A percentile compares a stretch with the other conserved stretches of the same genome.
Conservation (phyloP, 2,797 vertebrate species). For the Microhierax caerulescens region DNA sequence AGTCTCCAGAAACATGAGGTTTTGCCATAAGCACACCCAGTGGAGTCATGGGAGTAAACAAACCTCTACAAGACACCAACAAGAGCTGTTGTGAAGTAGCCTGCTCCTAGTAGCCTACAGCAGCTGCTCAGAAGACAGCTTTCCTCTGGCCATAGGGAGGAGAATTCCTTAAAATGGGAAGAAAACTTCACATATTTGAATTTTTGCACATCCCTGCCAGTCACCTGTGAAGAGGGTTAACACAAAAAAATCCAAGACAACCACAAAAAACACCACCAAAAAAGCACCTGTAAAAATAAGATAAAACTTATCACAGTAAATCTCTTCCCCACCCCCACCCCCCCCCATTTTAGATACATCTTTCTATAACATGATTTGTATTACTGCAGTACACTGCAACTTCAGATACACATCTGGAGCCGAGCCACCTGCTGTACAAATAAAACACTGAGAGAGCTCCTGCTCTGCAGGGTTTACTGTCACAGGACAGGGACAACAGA, state of each 20-base stretch:
- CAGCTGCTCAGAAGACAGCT: not conserved
- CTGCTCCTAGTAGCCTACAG: not conserved
- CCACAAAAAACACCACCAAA: not conserved
- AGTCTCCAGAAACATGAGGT: slow-evolving; percentile 15
- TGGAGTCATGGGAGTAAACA: not conserved
- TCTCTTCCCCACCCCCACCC: no score
- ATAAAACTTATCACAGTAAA: not conserved
- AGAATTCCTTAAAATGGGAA: not conserved
- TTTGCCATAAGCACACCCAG: not conserved
- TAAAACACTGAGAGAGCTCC: not conserved
- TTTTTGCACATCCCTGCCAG: not conserved
- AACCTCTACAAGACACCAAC: not conserved
- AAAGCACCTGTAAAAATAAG: not conserved
- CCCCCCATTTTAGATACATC: not conserved
- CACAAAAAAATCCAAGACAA: not conserved
- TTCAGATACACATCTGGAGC: slow-evolving; percentile 23
- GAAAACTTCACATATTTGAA: not conserved
- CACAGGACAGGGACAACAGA: not conserved
- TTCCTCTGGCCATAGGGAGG: not conserved
- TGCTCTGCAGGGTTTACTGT: not conserved
- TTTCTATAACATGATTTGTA: not conserved
- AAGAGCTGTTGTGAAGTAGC: not conserved
- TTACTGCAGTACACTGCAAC: not conserved
- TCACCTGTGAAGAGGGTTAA: not conserved
- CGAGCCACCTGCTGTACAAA: slow-evolving; percentile 19